Conservation (phyloP, 2,113 vertebrate species). For the Chlamydotis undulata region DNA sequence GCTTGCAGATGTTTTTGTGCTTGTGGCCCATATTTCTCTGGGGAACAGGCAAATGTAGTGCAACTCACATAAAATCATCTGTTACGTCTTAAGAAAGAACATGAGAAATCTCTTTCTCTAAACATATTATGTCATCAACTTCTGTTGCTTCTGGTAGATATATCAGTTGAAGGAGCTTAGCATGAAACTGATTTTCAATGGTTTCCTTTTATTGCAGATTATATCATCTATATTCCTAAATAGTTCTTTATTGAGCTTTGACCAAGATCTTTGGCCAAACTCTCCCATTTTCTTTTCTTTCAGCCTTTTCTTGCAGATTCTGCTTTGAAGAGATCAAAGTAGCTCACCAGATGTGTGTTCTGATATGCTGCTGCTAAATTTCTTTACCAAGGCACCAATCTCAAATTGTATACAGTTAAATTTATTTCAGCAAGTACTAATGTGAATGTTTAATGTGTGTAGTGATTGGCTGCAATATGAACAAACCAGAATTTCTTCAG, state of each 20-base stretch:
- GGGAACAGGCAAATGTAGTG: background rate
- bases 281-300: background rate
- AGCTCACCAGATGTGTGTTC: background rate
- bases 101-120: background rate
- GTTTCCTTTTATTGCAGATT: constrained; percentile 28
- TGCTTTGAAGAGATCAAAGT: background rate
- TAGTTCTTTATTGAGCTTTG: background rate
- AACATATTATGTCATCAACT: background rate
- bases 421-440: background rate
- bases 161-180: background rate
- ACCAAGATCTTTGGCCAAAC: constrained; percentile 8
- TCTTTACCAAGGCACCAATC: background rate
- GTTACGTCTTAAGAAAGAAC: background rate
- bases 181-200: constrained; percentile 20
- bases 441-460: background rate
- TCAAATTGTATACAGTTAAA: background rate
- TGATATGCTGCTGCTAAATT: background rate
- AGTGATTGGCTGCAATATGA: background rate
- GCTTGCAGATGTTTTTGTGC: background rate
- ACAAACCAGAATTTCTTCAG: background rate
- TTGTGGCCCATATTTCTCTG: background rate
- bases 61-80: background rate
- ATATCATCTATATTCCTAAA: background rate
- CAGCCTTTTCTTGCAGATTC: background rate
- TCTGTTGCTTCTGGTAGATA: background rate